A percentile compares a stretch with the other conserved stretches of the same genome.
These are phyloP conservation scores for Parthenolecanium corni DNA, from an alignment of 2,888 invertebrate species.

Conservation along the genomic window DNA sequence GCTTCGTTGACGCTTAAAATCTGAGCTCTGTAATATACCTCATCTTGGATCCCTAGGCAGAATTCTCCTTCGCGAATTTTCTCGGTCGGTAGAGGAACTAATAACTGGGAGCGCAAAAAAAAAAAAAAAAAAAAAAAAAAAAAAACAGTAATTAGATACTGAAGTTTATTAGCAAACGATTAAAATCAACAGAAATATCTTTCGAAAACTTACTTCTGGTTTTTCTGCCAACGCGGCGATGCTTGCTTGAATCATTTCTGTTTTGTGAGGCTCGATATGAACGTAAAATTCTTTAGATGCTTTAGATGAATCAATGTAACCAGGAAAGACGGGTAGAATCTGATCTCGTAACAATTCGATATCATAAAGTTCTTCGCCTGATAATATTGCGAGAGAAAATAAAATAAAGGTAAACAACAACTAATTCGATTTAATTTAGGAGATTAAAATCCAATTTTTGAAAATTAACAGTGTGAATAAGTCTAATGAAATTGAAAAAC, in stretches of 20 bases:
- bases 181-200: neutral
- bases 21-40: slow-evolving; percentile 34
- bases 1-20: slow-evolving; percentile 23
- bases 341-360: slow-evolving; percentile 41
- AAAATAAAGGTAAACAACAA: no score
- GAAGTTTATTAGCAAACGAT: neutral
- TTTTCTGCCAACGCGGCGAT: neutral
- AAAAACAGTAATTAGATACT: neutral
- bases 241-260: slow-evolving; percentile 34
- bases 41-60: slow-evolving; percentile 29
- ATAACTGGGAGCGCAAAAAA: neutral
- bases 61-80: slow-evolving; percentile 17
- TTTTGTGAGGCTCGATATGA: slow-evolving; percentile 39
- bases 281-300: slow-evolving; percentile 41
- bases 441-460: no score
- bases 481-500: no score
- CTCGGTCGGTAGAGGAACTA: slow-evolving; percentile 7
- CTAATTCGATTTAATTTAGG: no score
- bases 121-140: neutral
- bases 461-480: no score
- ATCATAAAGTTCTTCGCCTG: slow-evolving; percentile 37
- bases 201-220: neutral
- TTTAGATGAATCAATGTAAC: slow-evolving; percentile 39
- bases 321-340: slow-evolving; percentile 40
- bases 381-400: no score